Evolutionary conservation across 2,797 vertebrate genomes (phyloP).

Genomic region (Schizothorax lantsangensis): DNA sequence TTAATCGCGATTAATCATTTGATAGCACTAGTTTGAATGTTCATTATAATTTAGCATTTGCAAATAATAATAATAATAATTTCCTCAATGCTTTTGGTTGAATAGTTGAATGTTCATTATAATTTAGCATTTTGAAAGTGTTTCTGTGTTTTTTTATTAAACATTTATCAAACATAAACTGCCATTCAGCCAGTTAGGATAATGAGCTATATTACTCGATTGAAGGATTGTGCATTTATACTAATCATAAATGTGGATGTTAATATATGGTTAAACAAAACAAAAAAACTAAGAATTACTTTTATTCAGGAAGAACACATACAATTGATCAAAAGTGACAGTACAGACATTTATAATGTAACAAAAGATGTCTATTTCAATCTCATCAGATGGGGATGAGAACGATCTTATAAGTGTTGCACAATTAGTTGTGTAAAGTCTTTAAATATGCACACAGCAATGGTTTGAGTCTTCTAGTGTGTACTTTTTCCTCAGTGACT

Average conservation of each 20-base stretch:
- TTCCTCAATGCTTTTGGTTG: no score
- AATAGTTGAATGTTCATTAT: no score
- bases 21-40: neutral
- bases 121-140: neutral
- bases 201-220: neutral
- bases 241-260: neutral
- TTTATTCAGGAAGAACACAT: neutral
- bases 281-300: neutral
- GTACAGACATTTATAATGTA: neutral
- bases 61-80: no score
- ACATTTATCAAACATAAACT: neutral
- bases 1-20: no score
- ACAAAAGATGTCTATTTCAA: neutral
- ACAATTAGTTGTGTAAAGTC: neutral
- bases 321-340: neutral
- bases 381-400: neutral
- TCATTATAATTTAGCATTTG: no score
- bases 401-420: neutral
- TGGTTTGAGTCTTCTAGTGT: neutral
- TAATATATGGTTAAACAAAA: neutral
- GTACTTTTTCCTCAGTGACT: neutral
- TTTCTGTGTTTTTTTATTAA: neutral
- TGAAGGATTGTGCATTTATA: neutral
- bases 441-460: neutral
- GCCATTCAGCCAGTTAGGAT: neutral